These are phyloP conservation scores for Trichogramma evanescens DNA, from an alignment of 2,888 invertebrate genomes.

Conservation along the genomic window DNA sequence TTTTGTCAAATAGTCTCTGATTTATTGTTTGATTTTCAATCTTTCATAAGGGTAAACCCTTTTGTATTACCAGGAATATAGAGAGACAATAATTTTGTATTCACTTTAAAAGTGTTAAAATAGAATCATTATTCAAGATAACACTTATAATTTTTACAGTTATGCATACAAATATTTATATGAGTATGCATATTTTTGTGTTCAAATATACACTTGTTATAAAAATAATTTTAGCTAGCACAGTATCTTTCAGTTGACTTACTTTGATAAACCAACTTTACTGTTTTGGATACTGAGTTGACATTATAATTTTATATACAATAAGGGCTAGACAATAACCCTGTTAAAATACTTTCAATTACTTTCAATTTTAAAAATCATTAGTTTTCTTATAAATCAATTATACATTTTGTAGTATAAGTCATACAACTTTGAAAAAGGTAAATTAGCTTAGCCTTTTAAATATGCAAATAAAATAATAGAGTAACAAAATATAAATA, in stretches of 20 bases:
- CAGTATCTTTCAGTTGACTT: not conserved
- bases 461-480: not conserved
- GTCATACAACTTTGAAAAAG: not conserved
- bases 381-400: conserved; percentile 4
- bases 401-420: not conserved
- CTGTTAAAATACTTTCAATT: conserved; percentile 16
- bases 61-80: no score
- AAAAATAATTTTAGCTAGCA: no score
- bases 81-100: no score
- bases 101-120: no score
- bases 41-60: no score
- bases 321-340: conserved; percentile 10
- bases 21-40: no score
- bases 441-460: not conserved
- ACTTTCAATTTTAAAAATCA: conserved; percentile 6
- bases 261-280: not conserved
- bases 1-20: no score
- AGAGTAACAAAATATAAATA: conserved; percentile 16
- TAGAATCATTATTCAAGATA: no score
- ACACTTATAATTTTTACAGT: no score
- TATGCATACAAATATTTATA: no score
- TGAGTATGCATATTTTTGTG: no score
- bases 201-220: no score
- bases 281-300: not conserved
- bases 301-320: conserved; percentile 18